phyloP scores from a whole-genome alignment of 1,140 invertebrate species.

The Drosophila navojoa region DNA sequence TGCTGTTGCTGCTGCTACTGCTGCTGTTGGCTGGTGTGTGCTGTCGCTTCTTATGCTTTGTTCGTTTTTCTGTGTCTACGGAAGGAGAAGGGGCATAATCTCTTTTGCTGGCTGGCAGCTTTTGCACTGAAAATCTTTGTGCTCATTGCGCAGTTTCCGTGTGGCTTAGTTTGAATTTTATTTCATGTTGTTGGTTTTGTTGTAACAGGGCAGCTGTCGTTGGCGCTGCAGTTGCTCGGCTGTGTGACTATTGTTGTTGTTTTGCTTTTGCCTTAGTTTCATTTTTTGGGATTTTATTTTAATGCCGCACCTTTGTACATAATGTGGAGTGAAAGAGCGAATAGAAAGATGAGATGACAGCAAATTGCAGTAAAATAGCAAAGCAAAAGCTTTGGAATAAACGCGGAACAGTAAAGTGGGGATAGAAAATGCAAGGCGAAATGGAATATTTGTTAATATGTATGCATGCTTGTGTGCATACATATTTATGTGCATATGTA shows the following conservation, averaged over 20 bases:
- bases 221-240: background rate
- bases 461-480: background rate
- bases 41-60: conserved; percentile 57
- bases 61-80: conserved; percentile 29
- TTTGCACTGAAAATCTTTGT: conserved; percentile 46
- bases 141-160: conserved; percentile 67
- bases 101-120: conserved; percentile 43
- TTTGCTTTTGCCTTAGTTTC: conserved; percentile 25
- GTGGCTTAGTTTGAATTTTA: conserved; percentile 61
- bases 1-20: conserved; percentile 12
- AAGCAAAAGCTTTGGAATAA: conserved; percentile 1
- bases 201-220: conserved; percentile 30
- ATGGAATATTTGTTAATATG: background rate
- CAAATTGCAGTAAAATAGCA: conserved; percentile 4
- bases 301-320: conserved; percentile 45
- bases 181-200: conserved; percentile 24
- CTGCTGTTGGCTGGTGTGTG: conserved; percentile 16
- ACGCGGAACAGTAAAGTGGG: background rate
- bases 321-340: background rate
- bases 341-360: background rate
- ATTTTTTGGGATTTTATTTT: conserved; percentile 35
- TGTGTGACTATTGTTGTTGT: background rate
- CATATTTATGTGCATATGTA: background rate
- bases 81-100: conserved; percentile 28
- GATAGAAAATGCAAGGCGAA: background rate